These are phyloP conservation scores for Ammodytes dubius DNA, from an alignment of 2,113 vertebrate species.

Conservation along the genomic window DNA sequence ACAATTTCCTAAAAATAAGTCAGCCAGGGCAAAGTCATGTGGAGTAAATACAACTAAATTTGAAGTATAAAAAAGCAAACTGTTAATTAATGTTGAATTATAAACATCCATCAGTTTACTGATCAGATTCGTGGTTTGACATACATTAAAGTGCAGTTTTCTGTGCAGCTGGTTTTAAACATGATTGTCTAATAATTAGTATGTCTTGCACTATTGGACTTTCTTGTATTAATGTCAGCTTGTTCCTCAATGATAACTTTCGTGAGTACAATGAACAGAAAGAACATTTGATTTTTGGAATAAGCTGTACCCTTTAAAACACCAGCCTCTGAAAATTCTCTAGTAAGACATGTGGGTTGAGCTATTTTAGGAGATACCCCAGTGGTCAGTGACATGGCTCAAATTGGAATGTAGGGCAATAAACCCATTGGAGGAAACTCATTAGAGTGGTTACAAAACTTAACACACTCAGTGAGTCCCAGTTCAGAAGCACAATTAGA, in stretches of 20 bases:
- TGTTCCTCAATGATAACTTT: background rate
- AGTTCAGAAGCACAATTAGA: conserved; percentile 77
- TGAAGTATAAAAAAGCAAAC: background rate
- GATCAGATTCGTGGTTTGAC: conserved; percentile 11
- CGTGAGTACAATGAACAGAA: background rate
- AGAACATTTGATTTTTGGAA: conserved; percentile 7
- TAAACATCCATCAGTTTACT: background rate
- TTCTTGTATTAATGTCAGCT: background rate
- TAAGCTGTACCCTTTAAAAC: conserved; percentile 22
- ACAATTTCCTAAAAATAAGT: background rate
- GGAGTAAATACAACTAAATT: background rate
- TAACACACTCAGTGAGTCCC: conserved; percentile 66
- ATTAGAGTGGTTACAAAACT: conserved; percentile 73
- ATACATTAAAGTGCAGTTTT: background rate
- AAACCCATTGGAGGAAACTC: conserved; percentile 74
- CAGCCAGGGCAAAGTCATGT: background rate
- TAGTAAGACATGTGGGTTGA: conserved; percentile 58
- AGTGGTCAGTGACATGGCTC: conserved; percentile 74
- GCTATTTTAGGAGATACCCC: conserved; percentile 69
- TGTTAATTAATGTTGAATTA: background rate
- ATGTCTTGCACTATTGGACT: conserved; percentile 2
- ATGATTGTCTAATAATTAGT: background rate
- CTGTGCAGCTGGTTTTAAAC: background rate
- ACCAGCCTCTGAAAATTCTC: conserved; percentile 24
- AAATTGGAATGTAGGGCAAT: conserved; percentile 76